Evolutionary conservation across 2,888 invertebrate genomes (phyloP).

Genomic region (Colletes collaris): DNA sequence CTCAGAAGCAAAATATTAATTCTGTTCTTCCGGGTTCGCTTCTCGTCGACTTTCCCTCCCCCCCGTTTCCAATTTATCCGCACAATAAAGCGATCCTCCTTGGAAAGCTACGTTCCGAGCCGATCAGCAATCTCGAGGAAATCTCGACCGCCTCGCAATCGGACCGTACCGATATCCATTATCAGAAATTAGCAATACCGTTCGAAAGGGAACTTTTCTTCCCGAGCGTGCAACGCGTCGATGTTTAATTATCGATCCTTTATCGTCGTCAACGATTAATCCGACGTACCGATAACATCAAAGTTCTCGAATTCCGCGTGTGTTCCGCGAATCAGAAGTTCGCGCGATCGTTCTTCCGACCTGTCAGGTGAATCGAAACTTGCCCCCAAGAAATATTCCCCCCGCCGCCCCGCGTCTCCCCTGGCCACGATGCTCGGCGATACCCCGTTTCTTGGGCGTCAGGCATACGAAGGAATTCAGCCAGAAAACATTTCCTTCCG

Average conservation of each 20-base stretch:
- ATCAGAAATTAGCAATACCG: constrained; percentile 7
- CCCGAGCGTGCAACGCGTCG: background rate
- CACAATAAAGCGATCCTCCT: constrained; percentile 5
- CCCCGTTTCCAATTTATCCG: constrained; percentile 16
- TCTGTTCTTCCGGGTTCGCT: background rate
- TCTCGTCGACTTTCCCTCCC: background rate
- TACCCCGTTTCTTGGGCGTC: constrained; percentile 13
- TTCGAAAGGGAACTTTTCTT: background rate
- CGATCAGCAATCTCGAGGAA: constrained; percentile 4
- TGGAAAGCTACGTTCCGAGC: background rate
- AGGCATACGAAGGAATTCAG: constrained; percentile 55
- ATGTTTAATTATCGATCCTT: constrained; percentile 35
- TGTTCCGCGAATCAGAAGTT: constrained; percentile 62
- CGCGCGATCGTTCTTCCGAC: constrained; percentile 60
- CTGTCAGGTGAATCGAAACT: constrained; percentile 67
- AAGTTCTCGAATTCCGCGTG: constrained; percentile 44
- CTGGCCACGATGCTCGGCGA: background rate
- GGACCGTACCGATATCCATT: background rate
- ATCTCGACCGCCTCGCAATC: background rate
- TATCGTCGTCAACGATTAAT: constrained; percentile 36
- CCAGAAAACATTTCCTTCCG: constrained; percentile 71
- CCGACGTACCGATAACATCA: constrained; percentile 43
- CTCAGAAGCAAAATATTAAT: constrained; percentile 11
- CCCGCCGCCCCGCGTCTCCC: background rate
- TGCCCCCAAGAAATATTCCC: constrained; percentile 68